Evolutionary conservation across 2,113 vertebrate species (phyloP).

Genomic region (Epinephelus moara): DNA sequence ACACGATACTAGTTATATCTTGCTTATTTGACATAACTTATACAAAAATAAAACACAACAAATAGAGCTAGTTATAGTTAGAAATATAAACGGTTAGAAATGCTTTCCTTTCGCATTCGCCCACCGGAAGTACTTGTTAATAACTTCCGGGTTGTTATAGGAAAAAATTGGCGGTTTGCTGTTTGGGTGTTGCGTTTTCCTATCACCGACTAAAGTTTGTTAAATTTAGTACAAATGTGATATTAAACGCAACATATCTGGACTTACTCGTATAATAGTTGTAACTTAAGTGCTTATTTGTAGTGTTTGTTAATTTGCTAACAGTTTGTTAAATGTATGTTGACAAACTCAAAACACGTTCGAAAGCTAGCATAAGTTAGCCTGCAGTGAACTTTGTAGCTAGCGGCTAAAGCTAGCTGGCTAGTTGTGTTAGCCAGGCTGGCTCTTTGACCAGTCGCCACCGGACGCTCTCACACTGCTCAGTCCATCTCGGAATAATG

Average conservation of each 20-base stretch:
- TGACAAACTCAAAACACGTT: not conserved
- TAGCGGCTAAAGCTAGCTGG: slow-evolving; percentile 20
- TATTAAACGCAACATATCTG: not conserved
- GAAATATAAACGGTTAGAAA: too few species aligned
- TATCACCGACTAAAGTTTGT: fast-evolving
- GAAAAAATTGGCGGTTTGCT: slow-evolving; percentile 71
- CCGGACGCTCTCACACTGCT: too few species aligned
- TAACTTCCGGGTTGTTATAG: slow-evolving; percentile 60
- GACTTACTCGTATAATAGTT: fast-evolving
- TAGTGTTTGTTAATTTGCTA: not conserved
- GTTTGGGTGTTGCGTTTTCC: not conserved
- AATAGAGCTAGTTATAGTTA: too few species aligned
- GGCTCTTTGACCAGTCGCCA: not conserved
- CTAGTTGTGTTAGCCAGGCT: not conserved
- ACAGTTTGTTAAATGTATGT: not conserved
- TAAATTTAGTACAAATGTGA: not conserved
- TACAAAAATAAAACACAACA: too few species aligned
- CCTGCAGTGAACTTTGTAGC: slow-evolving; percentile 20
- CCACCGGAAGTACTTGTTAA: slow-evolving; percentile 44
- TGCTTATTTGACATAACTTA: too few species aligned
- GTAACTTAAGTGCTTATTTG: fast-evolving
- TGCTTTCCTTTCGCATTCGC: not conserved
- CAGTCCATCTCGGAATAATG: slow-evolving; percentile 32
- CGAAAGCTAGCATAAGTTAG: slow-evolving; percentile 2
- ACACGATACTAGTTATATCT: too few species aligned